Conservation (phyloP, 2,113 vertebrate species). For the Prolemur simus region DNA sequence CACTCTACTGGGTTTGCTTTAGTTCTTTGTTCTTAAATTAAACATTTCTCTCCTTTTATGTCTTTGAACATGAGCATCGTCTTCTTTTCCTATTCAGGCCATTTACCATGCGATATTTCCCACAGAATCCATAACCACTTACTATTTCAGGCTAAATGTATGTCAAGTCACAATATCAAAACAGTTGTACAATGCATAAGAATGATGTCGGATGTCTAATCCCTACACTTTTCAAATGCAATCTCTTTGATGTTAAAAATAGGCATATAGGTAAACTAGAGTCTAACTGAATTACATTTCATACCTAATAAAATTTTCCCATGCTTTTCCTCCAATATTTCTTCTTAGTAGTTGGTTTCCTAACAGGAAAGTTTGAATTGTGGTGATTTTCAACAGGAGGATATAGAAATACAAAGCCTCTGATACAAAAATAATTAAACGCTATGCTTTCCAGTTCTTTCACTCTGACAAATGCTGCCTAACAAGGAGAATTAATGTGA, state of each 20-base stretch:
- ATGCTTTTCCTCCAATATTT: background rate
- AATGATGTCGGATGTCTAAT: background rate
- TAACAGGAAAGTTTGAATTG: background rate
- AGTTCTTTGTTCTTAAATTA: background rate
- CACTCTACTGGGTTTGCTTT: background rate
- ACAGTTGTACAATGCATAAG: background rate
- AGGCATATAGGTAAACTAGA: background rate
- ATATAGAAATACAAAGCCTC: background rate
- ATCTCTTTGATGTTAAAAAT: slow-evolving; percentile 1
- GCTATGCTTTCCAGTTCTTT: background rate
- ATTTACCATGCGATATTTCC: background rate
- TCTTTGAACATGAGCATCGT: background rate
- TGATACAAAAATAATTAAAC: background rate
- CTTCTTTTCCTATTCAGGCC: background rate
- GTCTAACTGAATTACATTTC: background rate
- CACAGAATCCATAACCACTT: background rate
- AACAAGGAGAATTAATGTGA: background rate
- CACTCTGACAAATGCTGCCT: background rate
- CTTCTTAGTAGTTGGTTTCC: background rate
- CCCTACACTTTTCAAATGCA: background rate
- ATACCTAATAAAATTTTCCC: background rate
- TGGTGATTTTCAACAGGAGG: background rate
- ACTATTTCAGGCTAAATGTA: background rate
- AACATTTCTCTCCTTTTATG: background rate
- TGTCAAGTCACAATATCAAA: background rate